Evolutionary conservation across 2,888 invertebrate species (phyloP), one percentile per base, ranked within the genome.

Genomic region (Watsonalla binaria): DNA sequence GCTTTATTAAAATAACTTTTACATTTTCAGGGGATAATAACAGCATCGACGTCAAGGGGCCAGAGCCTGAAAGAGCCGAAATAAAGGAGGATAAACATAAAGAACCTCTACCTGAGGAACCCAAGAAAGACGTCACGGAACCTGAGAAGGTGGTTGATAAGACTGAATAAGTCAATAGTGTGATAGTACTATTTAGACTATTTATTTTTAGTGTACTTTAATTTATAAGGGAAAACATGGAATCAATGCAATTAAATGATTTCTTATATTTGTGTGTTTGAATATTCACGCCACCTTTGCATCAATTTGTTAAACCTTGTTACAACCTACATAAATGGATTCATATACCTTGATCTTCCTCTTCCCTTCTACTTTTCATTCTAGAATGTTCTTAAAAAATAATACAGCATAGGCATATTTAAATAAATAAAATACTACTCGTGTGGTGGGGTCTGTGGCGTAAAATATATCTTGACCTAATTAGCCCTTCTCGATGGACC

Each of bases 101-200:
- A 52, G 69, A 71, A 58, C 42, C 61, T 13, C 56, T 58, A 9
- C 54, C 65, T 15, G 66, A 67, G 51, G 59, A 59, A 33, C 45
- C 51, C 24, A 49, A 48, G 33, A 66, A 70, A 59, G 65, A 70
- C 58, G 54, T 51, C 58, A 62, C 61, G 56, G 60, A 63, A 54
- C 62, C 66, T 51, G 68, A 66, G 50, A 56, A 60, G 60, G 68
- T 69, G 63, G 60, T 59, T 58, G 71, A 78, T 42, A 85, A 85
- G 85, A 82, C 85, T 85, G 84, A 85, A 76, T 82, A 77, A 79
- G 74, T 80, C 78, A 62, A 57, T 75, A 78, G 76, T 76, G 81
- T 76, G 78, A 78, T 81, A 72, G 49, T 54, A 62, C 66, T 46
- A 54, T 46, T 37, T 66, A 59, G 61, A 57, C 71, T 69, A 70